Evolutionary conservation across 2,797 vertebrate genomes (phyloP), one percentile per base, ranked within the genome.

Genomic region (Toxotes lorentzi): DNA sequence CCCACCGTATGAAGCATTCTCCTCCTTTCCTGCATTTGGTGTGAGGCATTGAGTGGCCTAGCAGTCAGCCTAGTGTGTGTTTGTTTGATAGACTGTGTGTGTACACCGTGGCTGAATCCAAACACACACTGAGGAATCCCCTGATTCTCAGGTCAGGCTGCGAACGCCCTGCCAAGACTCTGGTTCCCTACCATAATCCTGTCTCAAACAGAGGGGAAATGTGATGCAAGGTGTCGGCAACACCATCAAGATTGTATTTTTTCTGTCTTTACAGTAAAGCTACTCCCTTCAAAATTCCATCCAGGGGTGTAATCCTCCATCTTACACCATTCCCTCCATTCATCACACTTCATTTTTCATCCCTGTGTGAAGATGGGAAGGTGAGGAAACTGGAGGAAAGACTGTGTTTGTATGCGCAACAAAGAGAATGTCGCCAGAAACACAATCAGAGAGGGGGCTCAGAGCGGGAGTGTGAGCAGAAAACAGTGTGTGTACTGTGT

Each of bases 161-260:
- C 34, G n/a, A 83, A 83, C 73, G 6, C 86, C 82, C 76, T 90
- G 90, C 88, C 90, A 89, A 91, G 83, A 77, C 80, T 81, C 59
- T 73, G 75, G 72, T 92, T 92, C 81, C 81, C 84, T 63, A 59
- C 76, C 72, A 81, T 92, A 94, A 94, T 93, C 91, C 90, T 58
- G 73, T 89, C 91, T 91, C 86, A 87, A 88, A 90, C 82, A 85
- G 88, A 83, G 86, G 74, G 83, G 86, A 86, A 88, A 92, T 86
- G 86, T 94, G 93, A 94, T 92, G 93, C 93, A 94, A 94, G 87
- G 83, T 88, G 87, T 85, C 88, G 38, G 94, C 92, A 94, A 94
- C 89, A 92, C 83, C 87, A 91, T 91, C 89, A 91, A 92, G 88
- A 93, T 92, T 89, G 82, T 89, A 87, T 92, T 90, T 54, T 91